A percentile compares a stretch with the other conserved stretches of the same genome.
These are phyloP conservation scores for Gymnogyps californianus DNA, from an alignment of 2,113 vertebrate genomes.

Conservation along the genomic window DNA sequence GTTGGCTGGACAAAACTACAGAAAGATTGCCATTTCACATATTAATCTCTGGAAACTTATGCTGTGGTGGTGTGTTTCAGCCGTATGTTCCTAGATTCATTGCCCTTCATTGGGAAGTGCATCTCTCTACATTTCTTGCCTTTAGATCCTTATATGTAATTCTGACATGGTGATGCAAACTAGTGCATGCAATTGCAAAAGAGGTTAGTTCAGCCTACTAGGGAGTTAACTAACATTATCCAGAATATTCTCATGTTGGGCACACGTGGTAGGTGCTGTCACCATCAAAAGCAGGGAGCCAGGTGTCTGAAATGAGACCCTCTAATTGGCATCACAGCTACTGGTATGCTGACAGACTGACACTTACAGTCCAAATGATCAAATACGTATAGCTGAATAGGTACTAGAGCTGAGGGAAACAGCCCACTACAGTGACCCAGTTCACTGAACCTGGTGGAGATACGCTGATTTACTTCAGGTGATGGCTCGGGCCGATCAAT, in stretches of 20 bases:
- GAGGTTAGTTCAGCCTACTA: not conserved
- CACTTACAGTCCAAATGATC: not conserved
- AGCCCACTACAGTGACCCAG: not conserved
- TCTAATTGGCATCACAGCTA: not conserved
- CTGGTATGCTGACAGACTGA: fast-evolving
- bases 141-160: not conserved
- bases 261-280: not conserved
- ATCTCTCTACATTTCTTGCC: not conserved
- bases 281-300: not conserved
- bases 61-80: not conserved
- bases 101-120: not conserved
- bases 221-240: not conserved
- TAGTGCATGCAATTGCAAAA: not conserved
- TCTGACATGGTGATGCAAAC: not conserved
- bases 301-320: not conserved
- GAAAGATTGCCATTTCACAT: not conserved
- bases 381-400: fast-evolving
- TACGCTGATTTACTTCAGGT: fast-evolving
- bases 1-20: not conserved
- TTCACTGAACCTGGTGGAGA: not conserved
- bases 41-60: not conserved
- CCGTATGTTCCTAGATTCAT: not conserved
- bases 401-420: not conserved
- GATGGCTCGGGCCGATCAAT: fast-evolving
- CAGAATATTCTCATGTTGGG: not conserved